Conservation (phyloP, 2,888 invertebrate species). For the Hirudinaria manillensis region DNA sequence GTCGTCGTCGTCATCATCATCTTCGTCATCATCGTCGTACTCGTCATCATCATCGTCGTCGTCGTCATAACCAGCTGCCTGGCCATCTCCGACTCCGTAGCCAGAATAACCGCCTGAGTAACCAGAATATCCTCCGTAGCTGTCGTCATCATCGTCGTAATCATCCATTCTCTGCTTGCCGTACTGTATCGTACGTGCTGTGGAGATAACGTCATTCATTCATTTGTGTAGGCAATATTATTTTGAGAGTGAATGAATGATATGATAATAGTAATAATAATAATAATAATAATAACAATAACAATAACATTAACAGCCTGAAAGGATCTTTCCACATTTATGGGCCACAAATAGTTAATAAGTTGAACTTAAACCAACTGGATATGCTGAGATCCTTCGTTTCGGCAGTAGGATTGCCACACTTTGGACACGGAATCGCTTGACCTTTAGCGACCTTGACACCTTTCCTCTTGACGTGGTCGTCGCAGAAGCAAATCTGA, state of each 20-base stretch:
- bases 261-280: too few species aligned
- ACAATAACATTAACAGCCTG: background rate
- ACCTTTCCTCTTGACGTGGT: constrained; percentile 85
- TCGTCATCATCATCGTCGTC: constrained; percentile 1
- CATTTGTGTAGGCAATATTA: too few species aligned
- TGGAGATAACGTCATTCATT: too few species aligned
- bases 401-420: constrained; percentile 82
- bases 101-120: constrained; percentile 20
- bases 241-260: too few species aligned
- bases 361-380: constrained; percentile 61
- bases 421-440: constrained; percentile 85
- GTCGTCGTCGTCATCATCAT: constrained; percentile 9
- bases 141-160: constrained; percentile 32
- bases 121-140: constrained; percentile 27
- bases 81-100: constrained; percentile 8
- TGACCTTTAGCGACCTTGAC: constrained; percentile 80
- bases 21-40: background rate
- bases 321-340: too few species aligned
- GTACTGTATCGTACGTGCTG: constrained; percentile 49
- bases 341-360: background rate
- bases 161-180: constrained; percentile 44
- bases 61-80: constrained; percentile 12
- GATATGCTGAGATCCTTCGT: constrained; percentile 93
- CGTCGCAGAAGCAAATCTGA: constrained; percentile 83
- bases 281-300: constrained; percentile 5